Conservation (phyloP, 2,888 invertebrate genomes). For the Leptopterna dolabrata region DNA sequence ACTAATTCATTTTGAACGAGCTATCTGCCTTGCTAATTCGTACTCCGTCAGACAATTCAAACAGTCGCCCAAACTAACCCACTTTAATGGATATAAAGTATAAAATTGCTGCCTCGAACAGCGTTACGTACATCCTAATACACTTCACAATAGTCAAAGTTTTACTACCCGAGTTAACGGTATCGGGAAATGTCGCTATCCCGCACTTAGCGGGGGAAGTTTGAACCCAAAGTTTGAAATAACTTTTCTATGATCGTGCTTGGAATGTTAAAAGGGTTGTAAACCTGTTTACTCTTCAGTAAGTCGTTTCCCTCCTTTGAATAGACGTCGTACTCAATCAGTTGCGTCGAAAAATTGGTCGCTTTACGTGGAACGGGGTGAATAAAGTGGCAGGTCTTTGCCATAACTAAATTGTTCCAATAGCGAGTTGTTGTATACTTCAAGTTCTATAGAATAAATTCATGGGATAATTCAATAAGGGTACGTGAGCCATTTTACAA, state of each 20-base stretch:
- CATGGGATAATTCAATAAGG: too few relatives aligned
- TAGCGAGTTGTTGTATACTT: too few relatives aligned
- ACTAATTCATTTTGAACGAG: background rate
- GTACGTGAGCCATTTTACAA: too few relatives aligned
- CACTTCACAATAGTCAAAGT: background rate
- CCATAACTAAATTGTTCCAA: too few relatives aligned
- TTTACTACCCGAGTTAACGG: background rate
- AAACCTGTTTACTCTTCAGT: background rate
- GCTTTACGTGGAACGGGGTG: too few relatives aligned
- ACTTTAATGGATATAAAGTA: background rate
- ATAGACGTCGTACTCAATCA: too few relatives aligned
- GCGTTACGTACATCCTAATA: background rate
- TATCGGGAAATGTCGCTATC: background rate
- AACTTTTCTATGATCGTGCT: background rate
- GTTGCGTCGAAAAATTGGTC: too few relatives aligned
- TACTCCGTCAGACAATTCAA: background rate
- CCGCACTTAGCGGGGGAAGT: background rate
- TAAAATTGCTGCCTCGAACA: background rate
- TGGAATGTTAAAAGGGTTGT: background rate
- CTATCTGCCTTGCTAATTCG: background rate
- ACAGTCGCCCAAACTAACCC: background rate
- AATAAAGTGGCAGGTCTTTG: too few relatives aligned
- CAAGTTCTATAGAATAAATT: too few relatives aligned
- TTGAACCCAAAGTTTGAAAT: background rate
- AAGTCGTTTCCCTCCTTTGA: background rate